A percentile compares a stretch with the other conserved stretches of the same genome.
phyloP scores from a whole-genome alignment of 2,888 invertebrate species.

The Chesias legatella region DNA sequence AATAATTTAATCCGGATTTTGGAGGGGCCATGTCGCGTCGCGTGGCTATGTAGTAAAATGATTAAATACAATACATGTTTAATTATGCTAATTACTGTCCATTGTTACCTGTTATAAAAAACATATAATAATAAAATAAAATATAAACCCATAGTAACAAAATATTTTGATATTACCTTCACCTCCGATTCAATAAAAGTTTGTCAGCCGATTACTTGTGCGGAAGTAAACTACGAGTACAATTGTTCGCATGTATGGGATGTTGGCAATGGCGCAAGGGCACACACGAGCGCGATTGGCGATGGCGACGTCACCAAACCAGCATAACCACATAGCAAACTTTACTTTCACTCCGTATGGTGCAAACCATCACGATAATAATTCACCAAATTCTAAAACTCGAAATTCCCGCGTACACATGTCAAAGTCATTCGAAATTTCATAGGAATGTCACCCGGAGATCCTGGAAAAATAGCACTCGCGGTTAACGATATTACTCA shows the following conservation, averaged over 20 bases:
- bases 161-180: constrained; percentile 2
- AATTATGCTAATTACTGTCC: no score
- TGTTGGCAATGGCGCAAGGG: constrained; percentile 64
- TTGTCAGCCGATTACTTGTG: constrained; percentile 26
- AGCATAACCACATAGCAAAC: constrained; percentile 51
- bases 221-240: constrained; percentile 49
- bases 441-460: constrained; percentile 28
- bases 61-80: no score
- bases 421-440: constrained; percentile 55
- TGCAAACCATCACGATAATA: constrained; percentile 31
- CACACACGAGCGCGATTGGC: constrained; percentile 41
- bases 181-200: constrained; percentile 22
- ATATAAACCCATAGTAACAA: no score
- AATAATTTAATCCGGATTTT: no score
- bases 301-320: constrained; percentile 45
- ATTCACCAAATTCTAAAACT: constrained; percentile 31
- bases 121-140: no score
- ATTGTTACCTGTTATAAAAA: no score
- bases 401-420: constrained; percentile 63
- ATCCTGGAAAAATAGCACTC: constrained; percentile 32
- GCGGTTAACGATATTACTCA: constrained; percentile 25
- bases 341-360: constrained; percentile 60
- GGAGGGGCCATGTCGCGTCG: no score
- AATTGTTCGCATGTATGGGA: constrained; percentile 54
- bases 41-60: no score